These are phyloP conservation scores for Apamea anceps DNA, from an alignment of 2,888 invertebrate species.

Conservation along the genomic window DNA sequence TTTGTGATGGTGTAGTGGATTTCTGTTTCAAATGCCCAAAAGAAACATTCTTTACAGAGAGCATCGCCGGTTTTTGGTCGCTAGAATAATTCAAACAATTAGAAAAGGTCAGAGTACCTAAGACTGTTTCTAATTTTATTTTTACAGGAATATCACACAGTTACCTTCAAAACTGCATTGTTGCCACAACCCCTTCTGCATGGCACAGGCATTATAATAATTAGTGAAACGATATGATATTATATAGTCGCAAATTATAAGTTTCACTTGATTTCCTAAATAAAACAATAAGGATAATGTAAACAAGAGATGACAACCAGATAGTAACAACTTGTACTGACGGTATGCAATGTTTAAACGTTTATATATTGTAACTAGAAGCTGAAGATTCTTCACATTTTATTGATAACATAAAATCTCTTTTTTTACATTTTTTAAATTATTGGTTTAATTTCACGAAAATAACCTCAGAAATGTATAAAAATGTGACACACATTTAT, in stretches of 20 bases:
- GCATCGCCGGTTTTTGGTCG: conserved; percentile 97
- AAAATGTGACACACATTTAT: conserved; percentile 29
- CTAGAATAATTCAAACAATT: conserved; percentile 84
- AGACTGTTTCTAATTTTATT: not conserved
- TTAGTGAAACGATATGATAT: conserved; percentile 6
- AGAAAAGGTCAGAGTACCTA: not conserved
- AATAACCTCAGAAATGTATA: conserved; percentile 24
- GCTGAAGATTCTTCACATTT: not conserved
- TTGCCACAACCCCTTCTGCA: conserved; percentile 94
- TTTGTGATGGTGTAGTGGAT: conserved; percentile 97
- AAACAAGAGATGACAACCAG: not conserved
- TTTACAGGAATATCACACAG: conserved; percentile 1
- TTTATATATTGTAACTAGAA: not conserved
- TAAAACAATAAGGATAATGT: not conserved
- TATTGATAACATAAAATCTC: not conserved
- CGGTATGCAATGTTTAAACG: not conserved
- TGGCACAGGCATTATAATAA: conserved; percentile 90
- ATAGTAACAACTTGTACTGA: not conserved
- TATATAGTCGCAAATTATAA: not conserved
- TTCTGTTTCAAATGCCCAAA: conserved; percentile 97
- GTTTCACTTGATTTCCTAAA: conserved; percentile 15
- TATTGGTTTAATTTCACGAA: not conserved
- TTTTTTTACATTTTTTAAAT: not conserved
- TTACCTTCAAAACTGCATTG: conserved; percentile 94
- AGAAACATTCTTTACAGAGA: conserved; percentile 98